A percentile compares a stretch with the other conserved stretches of the same genome.
These are phyloP conservation scores for Perca schrenkii DNA, from an alignment of 2,113 vertebrate species.

Conservation along the genomic window DNA sequence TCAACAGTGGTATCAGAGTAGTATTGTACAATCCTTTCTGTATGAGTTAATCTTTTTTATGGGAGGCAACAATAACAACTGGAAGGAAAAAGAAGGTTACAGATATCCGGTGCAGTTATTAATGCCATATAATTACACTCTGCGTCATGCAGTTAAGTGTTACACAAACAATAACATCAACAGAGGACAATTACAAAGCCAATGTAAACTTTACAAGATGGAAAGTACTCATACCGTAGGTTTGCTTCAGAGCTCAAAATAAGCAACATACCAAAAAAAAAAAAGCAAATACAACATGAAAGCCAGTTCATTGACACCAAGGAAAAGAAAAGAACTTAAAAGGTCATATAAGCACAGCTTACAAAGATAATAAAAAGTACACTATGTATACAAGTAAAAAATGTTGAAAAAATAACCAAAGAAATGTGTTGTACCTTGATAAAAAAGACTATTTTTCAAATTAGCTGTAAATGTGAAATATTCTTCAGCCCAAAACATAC, in stretches of 20 bases:
- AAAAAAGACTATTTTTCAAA: conserved; percentile 46
- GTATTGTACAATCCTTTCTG: conserved; percentile 71
- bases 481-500: conserved; percentile 3
- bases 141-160: conserved; percentile 84
- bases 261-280: conserved; percentile 47
- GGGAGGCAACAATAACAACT: conserved; percentile 58
- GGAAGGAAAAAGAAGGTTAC: conserved; percentile 58
- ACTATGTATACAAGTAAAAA: conserved; percentile 82
- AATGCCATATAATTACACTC: conserved; percentile 79
- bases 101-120: conserved; percentile 71
- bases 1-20: conserved; percentile 75
- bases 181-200: conserved; percentile 82
- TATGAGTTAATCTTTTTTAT: conserved; percentile 47
- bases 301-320: conserved; percentile 85
- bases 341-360: conserved; percentile 92
- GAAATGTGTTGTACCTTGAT: conserved; percentile 82
- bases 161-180: conserved; percentile 83
- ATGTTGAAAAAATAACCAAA: conserved; percentile 71
- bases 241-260: conserved; percentile 67
- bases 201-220: conserved; percentile 76
- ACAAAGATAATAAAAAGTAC: conserved; percentile 85
- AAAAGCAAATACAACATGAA: conserved; percentile 82
- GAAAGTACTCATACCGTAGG: conserved; percentile 65
- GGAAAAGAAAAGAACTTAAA: conserved; percentile 76
- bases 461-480: conserved; percentile 18